These are phyloP conservation scores for Chloropsis hardwickii DNA, from an alignment of 2,113 vertebrate genomes.

Conservation along the genomic window DNA sequence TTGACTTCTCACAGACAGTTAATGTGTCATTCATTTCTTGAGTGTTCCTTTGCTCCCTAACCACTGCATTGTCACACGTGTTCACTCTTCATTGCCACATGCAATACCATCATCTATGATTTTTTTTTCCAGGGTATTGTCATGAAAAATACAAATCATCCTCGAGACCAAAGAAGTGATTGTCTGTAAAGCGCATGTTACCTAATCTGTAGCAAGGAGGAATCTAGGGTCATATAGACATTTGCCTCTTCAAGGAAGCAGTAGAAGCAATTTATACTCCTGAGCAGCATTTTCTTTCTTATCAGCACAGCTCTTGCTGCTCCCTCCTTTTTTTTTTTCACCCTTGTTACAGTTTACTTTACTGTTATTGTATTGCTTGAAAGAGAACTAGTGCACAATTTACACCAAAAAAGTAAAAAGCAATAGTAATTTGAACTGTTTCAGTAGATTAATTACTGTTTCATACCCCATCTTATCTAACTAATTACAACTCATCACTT, in stretches of 20 bases:
- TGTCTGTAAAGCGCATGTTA: slow-evolving; percentile 51
- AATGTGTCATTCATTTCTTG: not conserved
- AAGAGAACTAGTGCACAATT: not conserved
- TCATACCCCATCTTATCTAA: not conserved
- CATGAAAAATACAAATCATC: slow-evolving; percentile 40
- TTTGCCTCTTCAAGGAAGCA: slow-evolving; percentile 36
- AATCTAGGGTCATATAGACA: slow-evolving; percentile 37
- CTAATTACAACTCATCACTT: not conserved
- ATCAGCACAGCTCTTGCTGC: not conserved
- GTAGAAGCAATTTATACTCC: slow-evolving; percentile 52
- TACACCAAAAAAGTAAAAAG: not conserved
- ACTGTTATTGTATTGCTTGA: not conserved
- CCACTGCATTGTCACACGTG: not conserved
- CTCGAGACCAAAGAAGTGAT: slow-evolving; percentile 47
- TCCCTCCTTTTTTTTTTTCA: not conserved
- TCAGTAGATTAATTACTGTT: not conserved
- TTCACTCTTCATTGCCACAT: slow-evolving; percentile 21
- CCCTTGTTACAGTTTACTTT: not conserved
- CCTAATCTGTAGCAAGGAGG: slow-evolving; percentile 48
- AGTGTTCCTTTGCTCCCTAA: not conserved
- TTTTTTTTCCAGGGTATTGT: slow-evolving; percentile 34
- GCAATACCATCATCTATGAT: not conserved
- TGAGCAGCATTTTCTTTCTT: not conserved
- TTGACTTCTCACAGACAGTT: not conserved
- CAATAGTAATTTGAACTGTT: not conserved